phyloP scores from a whole-genome alignment of 2,888 invertebrate species.

The Chloroclysta siterata region DNA sequence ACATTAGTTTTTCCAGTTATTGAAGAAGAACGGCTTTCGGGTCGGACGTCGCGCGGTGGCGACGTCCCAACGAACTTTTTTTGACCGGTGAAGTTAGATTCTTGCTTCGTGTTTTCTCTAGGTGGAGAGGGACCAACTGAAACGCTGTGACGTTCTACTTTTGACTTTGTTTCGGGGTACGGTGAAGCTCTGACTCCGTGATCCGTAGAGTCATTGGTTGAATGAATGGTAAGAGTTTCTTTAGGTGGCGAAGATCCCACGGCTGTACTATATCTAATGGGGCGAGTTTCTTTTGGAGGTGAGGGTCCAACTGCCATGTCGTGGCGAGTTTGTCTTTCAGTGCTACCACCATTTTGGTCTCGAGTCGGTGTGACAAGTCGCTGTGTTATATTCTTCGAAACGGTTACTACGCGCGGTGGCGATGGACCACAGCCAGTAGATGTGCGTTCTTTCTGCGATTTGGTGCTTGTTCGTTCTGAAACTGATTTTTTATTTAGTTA shows the following conservation, averaged over 20 bases:
- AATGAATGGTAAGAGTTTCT: slow-evolving; percentile 11
- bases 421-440: slow-evolving; percentile 88
- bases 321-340: slow-evolving; percentile 52
- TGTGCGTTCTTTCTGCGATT: slow-evolving; percentile 59
- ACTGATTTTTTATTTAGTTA: slow-evolving; percentile 2
- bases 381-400: slow-evolving; percentile 49
- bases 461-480: slow-evolving; percentile 59
- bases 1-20: slow-evolving; percentile 58
- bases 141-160: slow-evolving; percentile 57
- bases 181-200: slow-evolving; percentile 52
- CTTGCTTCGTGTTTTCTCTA: slow-evolving; percentile 23
- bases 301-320: slow-evolving; percentile 77
- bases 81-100: slow-evolving; percentile 50
- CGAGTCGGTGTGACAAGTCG: slow-evolving; percentile 78
- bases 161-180: slow-evolving; percentile 44
- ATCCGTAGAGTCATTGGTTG: slow-evolving; percentile 36
- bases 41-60: slow-evolving; percentile 57
- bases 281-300: slow-evolving; percentile 62
- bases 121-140: slow-evolving; percentile 40
- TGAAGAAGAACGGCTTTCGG: slow-evolving; percentile 52
- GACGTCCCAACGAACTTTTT: slow-evolving; percentile 83
- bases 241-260: slow-evolving; percentile 44
- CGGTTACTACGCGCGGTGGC: slow-evolving; percentile 79
- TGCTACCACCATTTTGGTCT: slow-evolving; percentile 51
- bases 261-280: slow-evolving; percentile 33